Evolutionary conservation across 2,888 invertebrate species (phyloP).

Genomic region (Incurvaria masculella): DNA sequence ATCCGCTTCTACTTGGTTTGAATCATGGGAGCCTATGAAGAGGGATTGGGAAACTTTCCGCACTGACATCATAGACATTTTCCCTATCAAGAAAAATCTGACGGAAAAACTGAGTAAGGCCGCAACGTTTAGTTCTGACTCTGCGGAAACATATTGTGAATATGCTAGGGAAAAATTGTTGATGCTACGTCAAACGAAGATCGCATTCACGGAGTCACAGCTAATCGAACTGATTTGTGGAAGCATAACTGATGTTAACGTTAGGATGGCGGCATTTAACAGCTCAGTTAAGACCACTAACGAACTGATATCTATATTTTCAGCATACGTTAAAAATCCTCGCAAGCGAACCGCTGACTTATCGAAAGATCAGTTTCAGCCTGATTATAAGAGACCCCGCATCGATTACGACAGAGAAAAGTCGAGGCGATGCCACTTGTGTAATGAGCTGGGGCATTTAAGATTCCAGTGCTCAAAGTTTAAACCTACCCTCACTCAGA

Average conservation of each 20-base stretch:
- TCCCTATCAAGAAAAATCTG: slow-evolving; percentile 10
- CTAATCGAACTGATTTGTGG: slow-evolving; percentile 16
- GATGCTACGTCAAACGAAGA: slow-evolving; percentile 12
- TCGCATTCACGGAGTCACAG: slow-evolving; percentile 12
- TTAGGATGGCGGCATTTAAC: too few relatives aligned
- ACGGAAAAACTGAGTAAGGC: slow-evolving; percentile 15
- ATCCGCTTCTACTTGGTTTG: slow-evolving; percentile 17
- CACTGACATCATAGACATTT: slow-evolving; percentile 9
- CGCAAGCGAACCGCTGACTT: too few relatives aligned
- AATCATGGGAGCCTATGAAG: slow-evolving; percentile 10
- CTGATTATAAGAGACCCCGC: too few relatives aligned
- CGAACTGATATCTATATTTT: too few relatives aligned
- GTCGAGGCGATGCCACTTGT: too few relatives aligned
- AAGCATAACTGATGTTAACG: slow-evolving; percentile 11
- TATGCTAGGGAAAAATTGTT: slow-evolving; percentile 17
- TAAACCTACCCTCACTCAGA: too few relatives aligned
- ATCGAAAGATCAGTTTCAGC: too few relatives aligned
- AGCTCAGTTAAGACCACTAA: too few relatives aligned
- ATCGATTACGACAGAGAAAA: too few relatives aligned
- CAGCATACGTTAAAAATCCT: too few relatives aligned
- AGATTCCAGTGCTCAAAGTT: too few relatives aligned
- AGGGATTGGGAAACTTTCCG: slow-evolving; percentile 14
- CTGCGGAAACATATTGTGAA: slow-evolving; percentile 15
- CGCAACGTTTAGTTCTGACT: slow-evolving; percentile 13
- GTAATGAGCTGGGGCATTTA: too few relatives aligned